A percentile compares a stretch with the other conserved stretches of the same genome.
Conservation (phyloP, 1,140 invertebrate genomes). For the Pseudomyrmex pallidus region DNA sequence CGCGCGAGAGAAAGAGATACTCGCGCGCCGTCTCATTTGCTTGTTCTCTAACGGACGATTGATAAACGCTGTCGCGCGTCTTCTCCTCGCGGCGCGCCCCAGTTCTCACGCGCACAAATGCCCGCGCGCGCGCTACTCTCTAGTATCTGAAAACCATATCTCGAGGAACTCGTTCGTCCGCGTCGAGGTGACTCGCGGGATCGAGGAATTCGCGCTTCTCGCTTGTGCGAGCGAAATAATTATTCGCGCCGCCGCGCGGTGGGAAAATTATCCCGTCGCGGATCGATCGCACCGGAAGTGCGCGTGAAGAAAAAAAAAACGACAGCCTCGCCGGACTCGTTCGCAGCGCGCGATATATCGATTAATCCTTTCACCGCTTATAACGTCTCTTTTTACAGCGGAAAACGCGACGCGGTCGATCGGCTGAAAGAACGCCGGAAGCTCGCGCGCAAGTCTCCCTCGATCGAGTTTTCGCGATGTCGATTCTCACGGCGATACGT, state of each 20-base stretch:
- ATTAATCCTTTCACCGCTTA: conserved; percentile 52
- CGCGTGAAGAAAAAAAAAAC: conserved; percentile 14
- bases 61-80: conserved; percentile 71
- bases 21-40: conserved; percentile 51
- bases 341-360: conserved; percentile 24
- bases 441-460: not conserved
- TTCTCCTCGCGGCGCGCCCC: conserved; percentile 54
- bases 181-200: not conserved
- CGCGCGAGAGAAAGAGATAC: not conserved
- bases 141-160: conserved; percentile 66
- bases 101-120: conserved; percentile 66
- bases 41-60: conserved; percentile 57
- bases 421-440: conserved; percentile 35
- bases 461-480: not conserved
- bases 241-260: conserved; percentile 30
- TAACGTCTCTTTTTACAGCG: not conserved
- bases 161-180: conserved; percentile 43
- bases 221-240: conserved; percentile 33
- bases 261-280: conserved; percentile 38
- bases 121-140: conserved; percentile 8
- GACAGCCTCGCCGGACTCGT: conserved; percentile 53
- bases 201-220: conserved; percentile 11
- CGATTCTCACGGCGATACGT: not conserved
- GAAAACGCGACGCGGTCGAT: conserved; percentile 27
- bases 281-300: conserved; percentile 46